A percentile compares a stretch with the other conserved stretches of the same genome.
phyloP scores from a whole-genome alignment of 2,888 invertebrate genomes.

The Zhengitettix transpicula region DNA sequence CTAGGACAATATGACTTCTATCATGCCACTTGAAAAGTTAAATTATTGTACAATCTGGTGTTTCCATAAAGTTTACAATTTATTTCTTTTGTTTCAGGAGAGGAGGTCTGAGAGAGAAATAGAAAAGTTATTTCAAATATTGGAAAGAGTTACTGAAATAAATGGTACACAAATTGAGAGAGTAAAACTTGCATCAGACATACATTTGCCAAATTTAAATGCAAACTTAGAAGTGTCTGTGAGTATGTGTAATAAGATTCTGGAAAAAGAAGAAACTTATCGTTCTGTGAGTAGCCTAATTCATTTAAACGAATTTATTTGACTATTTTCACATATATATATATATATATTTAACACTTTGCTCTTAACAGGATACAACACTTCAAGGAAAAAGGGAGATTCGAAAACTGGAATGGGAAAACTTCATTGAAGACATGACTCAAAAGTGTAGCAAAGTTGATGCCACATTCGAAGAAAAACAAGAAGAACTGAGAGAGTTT shows the following conservation, averaged over 20 bases:
- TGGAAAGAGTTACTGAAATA: constrained; percentile 61
- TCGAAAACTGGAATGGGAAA: constrained; percentile 47
- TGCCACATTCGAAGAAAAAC: constrained; percentile 59
- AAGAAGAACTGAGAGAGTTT: constrained; percentile 54
- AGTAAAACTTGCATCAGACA: constrained; percentile 42
- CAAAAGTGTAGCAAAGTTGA: constrained; percentile 59
- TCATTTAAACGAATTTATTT: too few relatives aligned
- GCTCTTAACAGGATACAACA: constrained; percentile 25
- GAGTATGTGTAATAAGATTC: constrained; percentile 41
- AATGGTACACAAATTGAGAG: constrained; percentile 56
- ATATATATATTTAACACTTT: background rate
- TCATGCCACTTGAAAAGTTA: background rate
- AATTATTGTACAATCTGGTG: background rate
- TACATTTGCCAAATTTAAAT: constrained; percentile 41
- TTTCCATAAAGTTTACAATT: background rate
- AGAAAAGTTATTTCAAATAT: constrained; percentile 55
- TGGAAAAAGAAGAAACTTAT: constrained; percentile 38
- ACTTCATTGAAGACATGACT: constrained; percentile 63
- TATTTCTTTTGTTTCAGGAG: constrained; percentile 34
- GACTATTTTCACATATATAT: too few relatives aligned
- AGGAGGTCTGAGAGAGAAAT: constrained; percentile 65
- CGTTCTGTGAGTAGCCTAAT: constrained; percentile 30
- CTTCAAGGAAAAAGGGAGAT: constrained; percentile 31
- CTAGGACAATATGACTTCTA: too few relatives aligned
- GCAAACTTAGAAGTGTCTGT: constrained; percentile 49